Evolutionary conservation across 1,140 invertebrate species (phyloP).

Genomic region (Drosophila watanabei): DNA sequence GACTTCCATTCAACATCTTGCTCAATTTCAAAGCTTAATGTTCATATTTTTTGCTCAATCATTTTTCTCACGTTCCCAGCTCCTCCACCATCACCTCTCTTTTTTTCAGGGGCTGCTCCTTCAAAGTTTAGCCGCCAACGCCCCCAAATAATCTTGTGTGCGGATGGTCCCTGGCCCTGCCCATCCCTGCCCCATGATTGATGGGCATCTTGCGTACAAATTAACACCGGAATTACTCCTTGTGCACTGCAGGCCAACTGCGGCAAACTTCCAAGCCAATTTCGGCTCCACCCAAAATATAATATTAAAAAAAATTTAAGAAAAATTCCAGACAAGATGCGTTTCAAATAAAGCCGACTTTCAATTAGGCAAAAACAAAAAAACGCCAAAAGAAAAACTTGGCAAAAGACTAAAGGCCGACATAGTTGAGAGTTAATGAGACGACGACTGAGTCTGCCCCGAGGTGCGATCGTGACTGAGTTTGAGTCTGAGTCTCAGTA

Average conservation of each 20-base stretch:
- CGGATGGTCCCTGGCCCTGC: slow-evolving; percentile 14
- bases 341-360: slow-evolving; percentile 77
- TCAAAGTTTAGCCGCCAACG: slow-evolving; percentile 74
- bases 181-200: slow-evolving; percentile 61
- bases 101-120: slow-evolving; percentile 49
- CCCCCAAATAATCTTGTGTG: slow-evolving; percentile 58
- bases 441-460: slow-evolving; percentile 61
- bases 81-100: slow-evolving; percentile 26
- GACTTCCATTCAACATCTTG: not conserved
- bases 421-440: slow-evolving; percentile 70
- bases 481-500: not conserved
- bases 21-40: not conserved
- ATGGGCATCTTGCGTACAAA: slow-evolving; percentile 77
- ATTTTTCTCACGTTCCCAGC: slow-evolving; percentile 64
- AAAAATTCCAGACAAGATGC: slow-evolving; percentile 46
- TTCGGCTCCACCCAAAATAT: slow-evolving; percentile 53
- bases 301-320: not conserved
- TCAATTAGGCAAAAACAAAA: slow-evolving; percentile 63
- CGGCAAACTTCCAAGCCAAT: slow-evolving; percentile 44
- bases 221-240: slow-evolving; percentile 81
- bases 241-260: slow-evolving; percentile 31
- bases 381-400: slow-evolving; percentile 15
- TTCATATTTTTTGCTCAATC: slow-evolving; percentile 18
- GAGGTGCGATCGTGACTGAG: slow-evolving; percentile 29
- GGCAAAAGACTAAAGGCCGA: slow-evolving; percentile 61